Evolutionary conservation across 2,797 vertebrate species (phyloP).

Genomic region (Sparus aurata): DNA sequence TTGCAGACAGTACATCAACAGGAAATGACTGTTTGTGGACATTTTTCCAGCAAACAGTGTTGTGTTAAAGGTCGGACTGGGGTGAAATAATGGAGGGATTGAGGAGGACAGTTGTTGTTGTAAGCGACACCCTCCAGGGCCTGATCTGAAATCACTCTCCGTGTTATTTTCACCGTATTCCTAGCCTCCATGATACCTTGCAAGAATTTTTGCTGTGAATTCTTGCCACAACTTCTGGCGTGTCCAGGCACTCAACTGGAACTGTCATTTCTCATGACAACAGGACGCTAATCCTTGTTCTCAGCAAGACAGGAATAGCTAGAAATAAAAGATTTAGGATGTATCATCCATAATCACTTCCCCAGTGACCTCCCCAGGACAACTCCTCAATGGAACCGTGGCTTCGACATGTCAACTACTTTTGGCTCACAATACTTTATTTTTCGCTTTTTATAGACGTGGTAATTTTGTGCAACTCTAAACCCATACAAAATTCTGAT

Average conservation of each 20-base stretch:
- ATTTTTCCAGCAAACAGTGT: neutral
- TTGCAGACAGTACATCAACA: neutral
- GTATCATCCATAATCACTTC: too few species aligned
- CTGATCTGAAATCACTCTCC: neutral
- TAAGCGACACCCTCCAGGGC: too few species aligned
- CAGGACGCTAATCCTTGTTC: too few species aligned
- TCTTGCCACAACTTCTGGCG: too few species aligned
- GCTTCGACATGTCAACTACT: neutral
- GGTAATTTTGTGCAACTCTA: neutral
- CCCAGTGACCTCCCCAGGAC: too few species aligned
- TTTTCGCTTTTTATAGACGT: neutral
- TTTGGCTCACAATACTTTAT: neutral
- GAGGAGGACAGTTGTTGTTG: neutral
- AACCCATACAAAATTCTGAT: too few species aligned
- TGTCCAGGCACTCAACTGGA: too few species aligned
- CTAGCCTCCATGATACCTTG: too few species aligned
- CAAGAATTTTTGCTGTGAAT: too few species aligned
- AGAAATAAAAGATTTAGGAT: too few species aligned
- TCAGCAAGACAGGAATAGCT: too few species aligned
- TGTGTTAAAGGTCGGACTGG: conserved; percentile 1
- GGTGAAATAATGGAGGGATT: conserved; percentile 3
- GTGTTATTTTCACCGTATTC: neutral
- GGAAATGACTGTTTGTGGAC: conserved; percentile 11
- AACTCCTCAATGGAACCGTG: neutral
- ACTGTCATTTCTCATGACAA: too few species aligned